phyloP scores from a whole-genome alignment of 2,797 vertebrate genomes.

The Rhincodon typus region DNA sequence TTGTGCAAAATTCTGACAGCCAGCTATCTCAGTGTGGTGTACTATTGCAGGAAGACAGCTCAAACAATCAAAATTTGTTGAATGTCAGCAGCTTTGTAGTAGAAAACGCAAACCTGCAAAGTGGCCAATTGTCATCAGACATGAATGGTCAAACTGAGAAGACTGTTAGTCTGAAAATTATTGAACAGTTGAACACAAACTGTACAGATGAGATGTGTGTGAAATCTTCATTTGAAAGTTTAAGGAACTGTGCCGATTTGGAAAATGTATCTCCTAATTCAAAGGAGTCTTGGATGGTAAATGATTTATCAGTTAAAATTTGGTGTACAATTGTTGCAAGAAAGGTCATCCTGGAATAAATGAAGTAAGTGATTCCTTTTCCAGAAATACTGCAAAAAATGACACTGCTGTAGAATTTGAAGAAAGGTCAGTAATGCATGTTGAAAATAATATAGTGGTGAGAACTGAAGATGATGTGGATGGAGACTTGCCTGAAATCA shows the following conservation, averaged over 20 bases:
- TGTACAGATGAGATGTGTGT: conserved; percentile 48
- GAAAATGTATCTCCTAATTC: conserved; percentile 15
- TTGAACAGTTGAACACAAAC: conserved; percentile 45
- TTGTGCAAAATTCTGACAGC: conserved; percentile 64
- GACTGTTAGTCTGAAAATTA: conserved; percentile 54
- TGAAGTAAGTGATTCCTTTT: conserved; percentile 26
- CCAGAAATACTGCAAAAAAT: neutral
- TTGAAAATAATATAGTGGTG: conserved; percentile 5
- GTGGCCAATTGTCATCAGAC: conserved; percentile 53
- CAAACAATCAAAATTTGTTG: conserved; percentile 53
- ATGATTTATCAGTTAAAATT: conserved; percentile 10
- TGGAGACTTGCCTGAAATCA: neutral
- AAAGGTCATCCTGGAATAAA: too few relatives aligned
- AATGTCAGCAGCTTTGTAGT: conserved; percentile 59
- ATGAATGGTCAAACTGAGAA: conserved; percentile 59
- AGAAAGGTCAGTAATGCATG: neutral
- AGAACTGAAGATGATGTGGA: neutral
- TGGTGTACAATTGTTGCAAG: too few relatives aligned
- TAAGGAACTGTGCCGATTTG: conserved; percentile 8
- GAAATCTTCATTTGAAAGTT: conserved; percentile 40
- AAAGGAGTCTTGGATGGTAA: neutral
- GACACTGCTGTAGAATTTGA: conserved; percentile 1
- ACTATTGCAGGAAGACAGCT: conserved; percentile 57
- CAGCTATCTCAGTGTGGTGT: conserved; percentile 55
- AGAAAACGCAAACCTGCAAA: conserved; percentile 58